phyloP scores from a whole-genome alignment of 2,113 vertebrate species.

The Phyllostomus discolor region DNA sequence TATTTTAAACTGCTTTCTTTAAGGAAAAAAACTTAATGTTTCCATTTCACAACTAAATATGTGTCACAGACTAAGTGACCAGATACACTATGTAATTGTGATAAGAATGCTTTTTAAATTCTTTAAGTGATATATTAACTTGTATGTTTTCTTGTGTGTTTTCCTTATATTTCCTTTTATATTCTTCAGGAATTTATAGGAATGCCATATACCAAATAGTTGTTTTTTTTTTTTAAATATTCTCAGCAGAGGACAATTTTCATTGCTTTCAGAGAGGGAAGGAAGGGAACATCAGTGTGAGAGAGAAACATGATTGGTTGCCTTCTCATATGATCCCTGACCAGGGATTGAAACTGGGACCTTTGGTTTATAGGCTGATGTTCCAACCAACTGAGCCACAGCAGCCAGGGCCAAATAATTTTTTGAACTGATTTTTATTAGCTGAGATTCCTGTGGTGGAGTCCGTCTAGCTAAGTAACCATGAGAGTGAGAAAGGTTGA shows the following conservation, averaged over 20 bases:
- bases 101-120: not conserved
- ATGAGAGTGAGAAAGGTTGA: not conserved
- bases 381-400: not conserved
- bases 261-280: not conserved
- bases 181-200: not conserved
- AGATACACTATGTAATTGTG: not conserved
- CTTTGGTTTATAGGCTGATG: not conserved
- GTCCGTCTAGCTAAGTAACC: not conserved
- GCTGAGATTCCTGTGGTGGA: not conserved
- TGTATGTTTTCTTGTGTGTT: not conserved
- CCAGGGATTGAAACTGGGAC: not conserved
- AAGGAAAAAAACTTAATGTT: not conserved
- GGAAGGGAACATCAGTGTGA: not conserved
- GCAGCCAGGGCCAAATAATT: not conserved
- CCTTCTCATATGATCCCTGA: too few relatives aligned
- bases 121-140: not conserved
- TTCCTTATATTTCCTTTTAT: not conserved
- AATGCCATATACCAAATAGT: not conserved
- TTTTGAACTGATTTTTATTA: not conserved
- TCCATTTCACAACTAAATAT: not conserved
- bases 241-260: too few relatives aligned
- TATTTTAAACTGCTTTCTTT: not conserved
- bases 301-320: too few relatives aligned
- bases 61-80: not conserved
- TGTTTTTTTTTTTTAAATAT: not conserved